Conservation (phyloP, 2,797 vertebrate species). For the Hyperoplus immaculatus region DNA sequence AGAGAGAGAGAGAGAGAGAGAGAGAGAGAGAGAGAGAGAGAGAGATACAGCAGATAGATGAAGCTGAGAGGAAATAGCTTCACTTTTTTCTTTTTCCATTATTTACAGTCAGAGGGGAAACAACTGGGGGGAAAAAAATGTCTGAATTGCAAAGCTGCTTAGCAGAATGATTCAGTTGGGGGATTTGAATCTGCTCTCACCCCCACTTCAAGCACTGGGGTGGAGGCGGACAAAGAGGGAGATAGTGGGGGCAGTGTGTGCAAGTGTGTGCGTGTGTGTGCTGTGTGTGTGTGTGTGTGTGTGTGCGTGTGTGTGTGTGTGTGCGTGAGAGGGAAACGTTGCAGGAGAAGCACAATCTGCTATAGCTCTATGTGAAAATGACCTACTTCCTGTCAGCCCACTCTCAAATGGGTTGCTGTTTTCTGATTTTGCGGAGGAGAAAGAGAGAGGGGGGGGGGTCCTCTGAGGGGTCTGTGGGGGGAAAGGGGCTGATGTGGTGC, state of each 20-base stretch:
- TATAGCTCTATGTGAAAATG: conserved; percentile 80
- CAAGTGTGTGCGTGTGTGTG: conserved; percentile 18
- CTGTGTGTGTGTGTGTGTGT: conserved; percentile 13
- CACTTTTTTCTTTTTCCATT: conserved; percentile 50
- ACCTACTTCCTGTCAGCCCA: conserved; percentile 84
- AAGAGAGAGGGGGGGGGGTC: conserved; percentile 33
- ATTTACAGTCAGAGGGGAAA: conserved; percentile 68
- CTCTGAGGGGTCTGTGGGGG: conserved; percentile 38
- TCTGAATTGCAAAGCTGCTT: conserved; percentile 82
- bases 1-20: conserved; percentile 32
- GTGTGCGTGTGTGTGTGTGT: conserved; percentile 22
- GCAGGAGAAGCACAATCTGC: conserved; percentile 76
- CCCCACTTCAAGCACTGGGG: conserved; percentile 74
- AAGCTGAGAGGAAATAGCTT: conserved; percentile 56
- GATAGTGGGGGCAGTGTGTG: conserved; percentile 46
- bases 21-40: conserved; percentile 29
- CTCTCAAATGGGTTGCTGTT: conserved; percentile 74
- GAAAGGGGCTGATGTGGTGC: conserved; percentile 53
- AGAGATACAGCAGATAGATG: conserved; percentile 54
- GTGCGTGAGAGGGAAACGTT: conserved; percentile 38
- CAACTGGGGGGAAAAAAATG: conserved; percentile 19
- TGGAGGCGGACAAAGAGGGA: conserved; percentile 71
- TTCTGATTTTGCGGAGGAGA: conserved; percentile 66
- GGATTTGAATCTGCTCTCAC: conserved; percentile 79
- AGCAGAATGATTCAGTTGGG: conserved; percentile 77